Evolutionary conservation across 2,888 invertebrate species (phyloP).

Genomic region (Nowickia ferox): DNA sequence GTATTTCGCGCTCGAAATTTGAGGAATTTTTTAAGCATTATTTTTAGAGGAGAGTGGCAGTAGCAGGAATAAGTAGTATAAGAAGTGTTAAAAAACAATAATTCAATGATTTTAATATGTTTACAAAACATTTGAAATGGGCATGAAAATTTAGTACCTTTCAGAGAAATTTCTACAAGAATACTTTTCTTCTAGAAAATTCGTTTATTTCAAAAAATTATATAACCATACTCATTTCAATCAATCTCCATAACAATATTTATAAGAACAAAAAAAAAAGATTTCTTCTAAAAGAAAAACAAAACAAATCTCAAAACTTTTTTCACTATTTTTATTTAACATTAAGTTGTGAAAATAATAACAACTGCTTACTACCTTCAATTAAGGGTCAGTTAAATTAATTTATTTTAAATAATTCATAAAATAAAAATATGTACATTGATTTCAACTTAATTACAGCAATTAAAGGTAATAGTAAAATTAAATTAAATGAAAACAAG

Average conservation of each 20-base stretch:
- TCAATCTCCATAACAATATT: background rate
- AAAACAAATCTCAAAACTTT: background rate
- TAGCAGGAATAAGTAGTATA: background rate
- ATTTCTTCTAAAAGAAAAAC: slow-evolving; percentile 1
- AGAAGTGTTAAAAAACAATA: background rate
- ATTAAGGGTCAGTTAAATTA: background rate
- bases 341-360: background rate
- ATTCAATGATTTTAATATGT: background rate
- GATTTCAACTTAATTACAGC: slow-evolving; percentile 14
- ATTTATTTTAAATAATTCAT: slow-evolving; percentile 19
- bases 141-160: background rate
- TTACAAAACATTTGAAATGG: background rate
- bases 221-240: background rate
- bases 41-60: background rate
- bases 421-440: background rate
- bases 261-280: background rate
- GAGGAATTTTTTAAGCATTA: too few relatives aligned
- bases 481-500: background rate
- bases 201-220: too few relatives aligned
- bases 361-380: background rate
- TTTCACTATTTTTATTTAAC: background rate
- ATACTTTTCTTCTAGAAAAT: too few relatives aligned
- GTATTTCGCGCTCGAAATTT: too few relatives aligned
- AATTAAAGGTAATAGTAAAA: slow-evolving; percentile 16
- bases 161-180: too few relatives aligned